Base-by-base conservation (phyloP, 2,888 invertebrate genomes). In the Eilema griseolum region DNA sequence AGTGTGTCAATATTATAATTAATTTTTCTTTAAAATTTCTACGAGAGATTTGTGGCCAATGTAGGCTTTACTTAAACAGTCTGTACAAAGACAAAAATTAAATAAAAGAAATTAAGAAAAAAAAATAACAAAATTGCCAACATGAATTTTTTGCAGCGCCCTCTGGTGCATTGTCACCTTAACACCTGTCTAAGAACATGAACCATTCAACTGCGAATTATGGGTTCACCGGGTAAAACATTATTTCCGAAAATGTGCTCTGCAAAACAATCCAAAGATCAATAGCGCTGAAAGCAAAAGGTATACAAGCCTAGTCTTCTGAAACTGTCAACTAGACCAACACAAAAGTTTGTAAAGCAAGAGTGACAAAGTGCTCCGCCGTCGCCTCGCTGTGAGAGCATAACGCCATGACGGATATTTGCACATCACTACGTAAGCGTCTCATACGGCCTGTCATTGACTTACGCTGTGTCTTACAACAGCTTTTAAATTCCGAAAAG, bases 311-410 rank as follows among this genome's bases (percentile, higher is more conserved):
- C 24, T 31, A 62, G 37, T 37, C 57, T 66, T 37, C 23, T 33
- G 57, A 57, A 66, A 57, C 41, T 60, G 12, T 37, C 23, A n/a
- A 26, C 66, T 66, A 60, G 37, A 66, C 66, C 37, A 20, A 26
- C 59, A 66, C 57, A 66, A 60, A 66, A 59, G 66, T 33, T 57
- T 66, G 31, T 52, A 66, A 57, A 66, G 57, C 24, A 23, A 37
- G 57, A 66, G 20, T 23, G 52, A 66, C 57, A 66, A 66, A 66
- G 66, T 57, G 52, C 24, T 33, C 8, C 33, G 24, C 16, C 24
- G 52, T n/a, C 37, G 23, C 37, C 37, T 37, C 61, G 23, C 61
- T 16, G 16, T 23, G 24, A 31, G 33, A 62, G 24, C 23, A 24
- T 37, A 37, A 37, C 23, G 37, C 14, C 61, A 33, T 61, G 61